These are phyloP conservation scores for Macroglossus sobrinus DNA, from an alignment of 2,113 vertebrate species.

Conservation along the genomic window DNA sequence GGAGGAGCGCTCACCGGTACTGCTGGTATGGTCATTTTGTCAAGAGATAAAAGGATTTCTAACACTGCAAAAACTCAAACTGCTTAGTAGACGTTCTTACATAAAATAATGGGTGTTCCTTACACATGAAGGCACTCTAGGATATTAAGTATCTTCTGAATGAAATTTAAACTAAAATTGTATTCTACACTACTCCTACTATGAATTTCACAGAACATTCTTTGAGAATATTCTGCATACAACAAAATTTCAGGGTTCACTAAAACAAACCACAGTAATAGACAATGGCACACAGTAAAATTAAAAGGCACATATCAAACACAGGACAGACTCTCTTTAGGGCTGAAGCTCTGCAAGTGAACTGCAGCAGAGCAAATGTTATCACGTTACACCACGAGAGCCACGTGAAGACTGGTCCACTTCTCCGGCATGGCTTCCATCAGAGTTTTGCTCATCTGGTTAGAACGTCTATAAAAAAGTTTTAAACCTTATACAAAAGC, in stretches of 20 bases:
- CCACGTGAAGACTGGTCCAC: background rate
- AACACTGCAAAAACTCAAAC: background rate
- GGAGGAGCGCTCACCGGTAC: too few species aligned
- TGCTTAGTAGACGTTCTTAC: background rate
- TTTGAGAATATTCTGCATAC: background rate
- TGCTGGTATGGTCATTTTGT: too few species aligned
- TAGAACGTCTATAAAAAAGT: slow-evolving; percentile 1
- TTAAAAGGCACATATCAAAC: background rate
- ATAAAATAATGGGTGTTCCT: background rate
- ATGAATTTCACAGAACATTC: background rate
- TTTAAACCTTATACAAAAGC: background rate
- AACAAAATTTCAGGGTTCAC: background rate
- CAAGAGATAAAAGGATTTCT: background rate
- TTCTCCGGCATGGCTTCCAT: background rate
- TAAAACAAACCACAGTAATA: background rate
- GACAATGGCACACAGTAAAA: background rate
- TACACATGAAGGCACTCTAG: background rate
- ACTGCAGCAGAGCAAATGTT: background rate
- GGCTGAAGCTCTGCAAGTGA: background rate
- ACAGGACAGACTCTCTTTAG: background rate
- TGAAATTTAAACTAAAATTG: background rate
- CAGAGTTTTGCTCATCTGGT: background rate
- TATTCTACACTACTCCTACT: background rate
- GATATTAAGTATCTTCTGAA: background rate
- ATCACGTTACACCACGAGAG: background rate